Evolutionary conservation across 2,113 vertebrate species (phyloP).

Genomic region (Sigmodon hispidus): DNA sequence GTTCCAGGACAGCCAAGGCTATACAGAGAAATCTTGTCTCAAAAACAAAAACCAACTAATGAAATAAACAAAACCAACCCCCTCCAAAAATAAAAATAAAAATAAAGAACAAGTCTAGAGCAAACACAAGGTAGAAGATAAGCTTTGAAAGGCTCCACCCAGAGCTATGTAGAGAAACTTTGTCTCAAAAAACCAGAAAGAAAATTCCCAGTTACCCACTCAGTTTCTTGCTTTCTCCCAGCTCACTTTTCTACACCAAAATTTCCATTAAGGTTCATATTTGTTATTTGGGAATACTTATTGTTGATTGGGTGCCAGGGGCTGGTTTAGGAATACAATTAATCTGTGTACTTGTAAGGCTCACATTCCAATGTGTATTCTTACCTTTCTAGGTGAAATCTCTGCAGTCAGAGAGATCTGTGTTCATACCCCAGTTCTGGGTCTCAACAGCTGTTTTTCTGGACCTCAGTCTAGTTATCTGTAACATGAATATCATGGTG

Average conservation of each 20-base stretch:
- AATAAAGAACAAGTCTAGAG: too few species aligned
- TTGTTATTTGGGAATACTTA: background rate
- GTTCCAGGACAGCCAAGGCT: background rate
- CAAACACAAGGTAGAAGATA: too few species aligned
- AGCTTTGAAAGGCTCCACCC: background rate
- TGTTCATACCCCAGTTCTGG: conserved; percentile 17
- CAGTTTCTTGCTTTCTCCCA: background rate
- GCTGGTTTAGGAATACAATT: background rate
- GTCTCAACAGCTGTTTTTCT: conserved; percentile 20
- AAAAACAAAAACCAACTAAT: too few species aligned
- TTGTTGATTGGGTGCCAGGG: background rate
- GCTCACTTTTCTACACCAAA: background rate
- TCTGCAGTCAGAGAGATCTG: background rate
- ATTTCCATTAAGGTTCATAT: background rate
- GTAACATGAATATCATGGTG: background rate
- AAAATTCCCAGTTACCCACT: background rate
- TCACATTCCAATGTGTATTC: background rate
- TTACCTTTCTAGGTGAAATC: background rate
- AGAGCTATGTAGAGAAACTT: background rate
- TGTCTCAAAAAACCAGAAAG: background rate
- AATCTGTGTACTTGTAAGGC: background rate
- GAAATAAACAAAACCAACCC: background rate
- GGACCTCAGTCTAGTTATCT: conserved; percentile 42
- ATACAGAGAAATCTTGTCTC: too few species aligned
- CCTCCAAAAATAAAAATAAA: too few species aligned